These are phyloP conservation scores for Mayetiola destructor DNA, from an alignment of 2,888 invertebrate species.

Conservation along the genomic window DNA sequence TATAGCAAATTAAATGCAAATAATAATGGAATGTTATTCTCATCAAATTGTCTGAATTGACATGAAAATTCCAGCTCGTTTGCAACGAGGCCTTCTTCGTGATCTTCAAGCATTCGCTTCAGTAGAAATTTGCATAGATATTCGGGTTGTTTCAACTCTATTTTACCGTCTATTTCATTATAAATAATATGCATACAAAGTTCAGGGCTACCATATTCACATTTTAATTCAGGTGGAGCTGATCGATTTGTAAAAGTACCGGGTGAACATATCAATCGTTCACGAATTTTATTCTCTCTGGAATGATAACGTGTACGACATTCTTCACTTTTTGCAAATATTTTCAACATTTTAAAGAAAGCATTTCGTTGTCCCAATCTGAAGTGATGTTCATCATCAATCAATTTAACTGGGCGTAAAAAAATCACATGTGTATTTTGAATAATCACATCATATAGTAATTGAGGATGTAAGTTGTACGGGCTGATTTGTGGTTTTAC, in stretches of 20 bases:
- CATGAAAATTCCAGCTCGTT: neutral
- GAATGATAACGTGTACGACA: neutral
- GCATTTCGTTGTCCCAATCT: neutral
- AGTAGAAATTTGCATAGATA: neutral
- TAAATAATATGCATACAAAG: neutral
- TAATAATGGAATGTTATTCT: neutral
- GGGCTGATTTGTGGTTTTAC: neutral
- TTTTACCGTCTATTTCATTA: neutral
- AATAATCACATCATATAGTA: neutral
- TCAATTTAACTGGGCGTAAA: neutral
- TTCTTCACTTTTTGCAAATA: neutral
- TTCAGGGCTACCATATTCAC: neutral
- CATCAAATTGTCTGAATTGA: neutral
- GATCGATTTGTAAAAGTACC: neutral
- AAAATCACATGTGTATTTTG: neutral
- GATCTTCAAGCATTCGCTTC: neutral
- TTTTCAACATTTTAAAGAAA: neutral
- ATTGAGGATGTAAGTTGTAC: neutral
- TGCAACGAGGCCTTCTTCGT: neutral
- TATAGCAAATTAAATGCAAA: neutral
- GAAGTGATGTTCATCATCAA: neutral
- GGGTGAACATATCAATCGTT: neutral
- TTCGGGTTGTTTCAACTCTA: neutral
- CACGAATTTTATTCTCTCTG: neutral
- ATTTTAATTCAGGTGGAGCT: neutral